Conservation (phyloP, 2,113 vertebrate genomes). For the Microtus montanus region DNA sequence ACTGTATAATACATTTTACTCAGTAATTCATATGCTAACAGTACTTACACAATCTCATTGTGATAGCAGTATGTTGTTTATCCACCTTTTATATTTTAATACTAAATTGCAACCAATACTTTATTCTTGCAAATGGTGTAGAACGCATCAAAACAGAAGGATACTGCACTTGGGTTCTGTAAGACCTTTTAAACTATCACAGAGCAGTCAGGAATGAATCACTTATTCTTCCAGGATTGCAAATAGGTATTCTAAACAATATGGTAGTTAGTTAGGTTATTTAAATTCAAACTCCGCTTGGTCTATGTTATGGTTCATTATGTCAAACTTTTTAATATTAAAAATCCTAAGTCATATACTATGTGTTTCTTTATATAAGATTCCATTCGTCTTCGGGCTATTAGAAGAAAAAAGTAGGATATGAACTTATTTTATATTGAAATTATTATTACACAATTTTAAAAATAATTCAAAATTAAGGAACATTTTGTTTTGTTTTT, state of each 20-base stretch:
- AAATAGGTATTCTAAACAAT: not conserved
- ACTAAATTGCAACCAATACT: conserved; percentile 48
- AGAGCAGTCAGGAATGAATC: not conserved
- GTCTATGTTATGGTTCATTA: not conserved
- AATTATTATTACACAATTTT: not conserved
- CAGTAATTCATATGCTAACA: conserved; percentile 58
- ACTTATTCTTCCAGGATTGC: not conserved
- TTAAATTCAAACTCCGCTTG: not conserved
- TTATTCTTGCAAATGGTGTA: not conserved
- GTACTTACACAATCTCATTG: conserved; percentile 56
- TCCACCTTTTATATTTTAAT: conserved; percentile 71
- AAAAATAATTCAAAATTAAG: not conserved
- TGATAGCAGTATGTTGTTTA: conserved; percentile 40
- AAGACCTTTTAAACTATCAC: not conserved
- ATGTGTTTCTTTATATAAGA: not conserved
- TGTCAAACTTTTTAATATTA: not conserved
- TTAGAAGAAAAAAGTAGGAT: not conserved
- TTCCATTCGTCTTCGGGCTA: not conserved
- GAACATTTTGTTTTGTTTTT: not conserved
- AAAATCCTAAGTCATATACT: not conserved
- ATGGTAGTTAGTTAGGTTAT: not conserved
- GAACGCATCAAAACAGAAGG: not conserved
- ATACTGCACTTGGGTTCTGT: not conserved
- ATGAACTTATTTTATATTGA: not conserved
- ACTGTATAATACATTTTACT: conserved; percentile 69